Evolutionary conservation across 1,140 invertebrate species (phyloP).

Genomic region (Caligus rogercresseyi): DNA sequence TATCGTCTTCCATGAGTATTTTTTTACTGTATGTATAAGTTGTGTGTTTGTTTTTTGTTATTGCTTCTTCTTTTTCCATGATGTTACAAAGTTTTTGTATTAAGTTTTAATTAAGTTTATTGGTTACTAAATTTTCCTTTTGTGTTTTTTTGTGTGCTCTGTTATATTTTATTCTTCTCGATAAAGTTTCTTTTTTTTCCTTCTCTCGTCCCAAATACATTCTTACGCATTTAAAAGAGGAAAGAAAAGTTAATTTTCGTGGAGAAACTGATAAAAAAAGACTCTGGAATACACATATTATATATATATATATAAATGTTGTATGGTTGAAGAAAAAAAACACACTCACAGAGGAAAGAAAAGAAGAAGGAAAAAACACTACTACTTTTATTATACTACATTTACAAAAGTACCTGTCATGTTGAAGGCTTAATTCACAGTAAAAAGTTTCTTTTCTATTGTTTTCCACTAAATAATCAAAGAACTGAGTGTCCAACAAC

Average conservation of each 20-base stretch:
- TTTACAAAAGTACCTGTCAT: background rate
- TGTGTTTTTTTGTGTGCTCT: too few relatives aligned
- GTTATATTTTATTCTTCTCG: background rate
- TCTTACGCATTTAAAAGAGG: too few relatives aligned
- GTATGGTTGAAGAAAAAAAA: background rate
- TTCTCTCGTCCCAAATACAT: background rate
- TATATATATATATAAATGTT: background rate
- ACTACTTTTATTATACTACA: too few relatives aligned
- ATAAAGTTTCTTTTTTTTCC: constrained; percentile 1
- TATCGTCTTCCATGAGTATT: too few relatives aligned
- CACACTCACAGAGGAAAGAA: too few relatives aligned
- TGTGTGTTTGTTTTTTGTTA: too few relatives aligned
- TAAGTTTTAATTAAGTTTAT: background rate
- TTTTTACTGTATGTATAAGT: too few relatives aligned
- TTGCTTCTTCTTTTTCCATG: too few relatives aligned
- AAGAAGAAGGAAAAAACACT: too few relatives aligned
- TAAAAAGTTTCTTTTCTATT: background rate
- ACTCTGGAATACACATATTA: background rate
- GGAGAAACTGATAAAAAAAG: too few relatives aligned
- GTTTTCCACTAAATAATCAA: background rate
- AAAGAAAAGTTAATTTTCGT: background rate
- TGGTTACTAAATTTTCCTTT: background rate
- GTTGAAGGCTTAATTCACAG: background rate
- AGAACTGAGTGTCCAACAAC: background rate
- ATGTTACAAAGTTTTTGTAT: background rate